These are phyloP conservation scores for Melipona quadrifasciata DNA, from an alignment of 1,140 invertebrate genomes.

Conservation along the genomic window DNA sequence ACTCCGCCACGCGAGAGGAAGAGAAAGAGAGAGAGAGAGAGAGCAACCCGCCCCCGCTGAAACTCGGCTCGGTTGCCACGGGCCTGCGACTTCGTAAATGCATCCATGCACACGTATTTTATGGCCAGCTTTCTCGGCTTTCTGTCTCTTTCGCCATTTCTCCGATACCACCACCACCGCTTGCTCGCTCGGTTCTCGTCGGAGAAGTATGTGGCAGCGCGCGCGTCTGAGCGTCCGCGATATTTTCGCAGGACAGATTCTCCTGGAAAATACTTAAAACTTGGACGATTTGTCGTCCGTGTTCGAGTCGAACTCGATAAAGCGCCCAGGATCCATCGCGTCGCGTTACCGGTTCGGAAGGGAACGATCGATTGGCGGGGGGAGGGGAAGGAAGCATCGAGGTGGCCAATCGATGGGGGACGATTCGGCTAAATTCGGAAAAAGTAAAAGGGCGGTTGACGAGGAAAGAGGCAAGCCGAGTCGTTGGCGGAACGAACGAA, in stretches of 20 bases:
- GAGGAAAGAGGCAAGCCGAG: not conserved
- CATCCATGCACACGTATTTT: constrained; percentile 75
- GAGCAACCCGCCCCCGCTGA: not conserved
- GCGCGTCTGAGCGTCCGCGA: constrained; percentile 15
- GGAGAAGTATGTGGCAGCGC: not conserved
- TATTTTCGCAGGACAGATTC: constrained; percentile 70
- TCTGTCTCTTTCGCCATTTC: constrained; percentile 16
- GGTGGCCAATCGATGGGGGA: constrained; percentile 43
- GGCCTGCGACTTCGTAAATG: constrained; percentile 66
- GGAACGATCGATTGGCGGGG: not conserved
- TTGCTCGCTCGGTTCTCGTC: not conserved
- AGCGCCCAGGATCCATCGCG: constrained; percentile 54
- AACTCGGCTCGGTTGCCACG: constrained; percentile 21
- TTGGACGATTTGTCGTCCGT: constrained; percentile 72
- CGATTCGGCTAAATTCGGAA: constrained; percentile 18
- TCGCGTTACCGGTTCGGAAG: constrained; percentile 34
- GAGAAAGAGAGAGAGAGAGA: not conserved
- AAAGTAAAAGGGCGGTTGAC: constrained; percentile 24
- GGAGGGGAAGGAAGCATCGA: not conserved
- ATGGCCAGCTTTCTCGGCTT: constrained; percentile 65
- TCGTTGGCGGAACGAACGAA: not conserved
- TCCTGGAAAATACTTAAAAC: constrained; percentile 76
- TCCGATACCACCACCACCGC: constrained; percentile 13
- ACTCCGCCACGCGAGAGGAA: constrained; percentile 8
- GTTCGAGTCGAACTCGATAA: constrained; percentile 68